Percentiles rank a stretch among this genome's conserved stretches.
Evolutionary conservation across 2,797 vertebrate genomes (phyloP).

Genomic region (Macropus fuliginosus): DNA sequence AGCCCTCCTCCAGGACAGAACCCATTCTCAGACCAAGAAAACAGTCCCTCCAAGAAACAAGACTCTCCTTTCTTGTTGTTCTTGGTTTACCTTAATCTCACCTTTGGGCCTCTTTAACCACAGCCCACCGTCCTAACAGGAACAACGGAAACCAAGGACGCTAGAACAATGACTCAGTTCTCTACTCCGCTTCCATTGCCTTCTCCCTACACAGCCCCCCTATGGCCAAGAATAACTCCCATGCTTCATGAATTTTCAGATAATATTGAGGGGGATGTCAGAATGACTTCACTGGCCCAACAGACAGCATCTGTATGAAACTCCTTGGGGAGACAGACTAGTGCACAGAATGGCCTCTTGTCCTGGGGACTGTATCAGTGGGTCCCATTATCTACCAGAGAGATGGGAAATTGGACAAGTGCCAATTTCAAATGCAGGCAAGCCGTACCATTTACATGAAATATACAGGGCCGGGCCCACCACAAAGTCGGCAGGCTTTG

Average conservation of each 20-base stretch:
- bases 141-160: conserved; percentile 28
- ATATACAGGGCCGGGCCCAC: conserved; percentile 66
- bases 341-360: conserved; percentile 68
- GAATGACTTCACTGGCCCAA: conserved; percentile 56
- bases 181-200: conserved; percentile 18
- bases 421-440: conserved; percentile 75
- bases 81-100: conserved; percentile 58
- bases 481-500: conserved; percentile 78
- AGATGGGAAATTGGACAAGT: conserved; percentile 63
- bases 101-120: conserved; percentile 66
- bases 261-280: conserved; percentile 37
- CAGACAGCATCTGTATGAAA: conserved; percentile 61
- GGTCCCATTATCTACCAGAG: conserved; percentile 72
- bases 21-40: conserved; percentile 49
- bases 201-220: neutral
- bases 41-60: conserved; percentile 56
- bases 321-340: conserved; percentile 63
- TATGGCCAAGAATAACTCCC: conserved; percentile 58
- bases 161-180: conserved; percentile 60
- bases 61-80: conserved; percentile 42
- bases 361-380: conserved; percentile 68
- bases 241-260: conserved; percentile 46
- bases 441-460: conserved; percentile 76
- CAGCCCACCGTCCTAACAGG: conserved; percentile 24
- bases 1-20: conserved; percentile 40